Evolutionary conservation across 2,113 vertebrate species (phyloP).

Genomic region (Donacobius atricapilla): DNA sequence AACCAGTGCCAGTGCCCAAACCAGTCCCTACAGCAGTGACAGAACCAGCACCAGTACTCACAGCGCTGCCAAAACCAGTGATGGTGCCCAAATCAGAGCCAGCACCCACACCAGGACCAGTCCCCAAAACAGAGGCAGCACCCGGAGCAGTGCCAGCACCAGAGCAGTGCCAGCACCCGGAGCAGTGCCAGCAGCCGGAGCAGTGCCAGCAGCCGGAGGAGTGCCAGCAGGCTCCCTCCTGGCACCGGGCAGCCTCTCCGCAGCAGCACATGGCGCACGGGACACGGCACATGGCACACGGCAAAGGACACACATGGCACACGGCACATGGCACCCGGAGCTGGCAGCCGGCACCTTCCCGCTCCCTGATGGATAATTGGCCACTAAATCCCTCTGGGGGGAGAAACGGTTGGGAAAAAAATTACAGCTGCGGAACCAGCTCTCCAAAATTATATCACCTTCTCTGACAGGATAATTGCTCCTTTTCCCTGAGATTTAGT

Average conservation of each 20-base stretch:
- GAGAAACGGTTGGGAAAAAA: conserved; percentile 57
- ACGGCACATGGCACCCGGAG: neutral
- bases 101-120: neutral
- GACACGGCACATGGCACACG: neutral
- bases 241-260: accelerated
- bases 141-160: neutral
- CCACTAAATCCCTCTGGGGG: conserved; percentile 64
- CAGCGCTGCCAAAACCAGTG: neutral
- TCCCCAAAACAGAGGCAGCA: neutral
- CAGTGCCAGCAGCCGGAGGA: neutral
- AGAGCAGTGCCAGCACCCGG: neutral
- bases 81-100: neutral
- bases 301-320: neutral
- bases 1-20: accelerated
- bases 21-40: accelerated
- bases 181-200: neutral
- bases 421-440: conserved; percentile 67
- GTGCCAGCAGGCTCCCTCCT: neutral
- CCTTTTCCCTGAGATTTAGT: conserved; percentile 74
- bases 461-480: conserved; percentile 78
- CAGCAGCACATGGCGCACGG: neutral
- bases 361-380: conserved; percentile 62
- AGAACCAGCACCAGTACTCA: accelerated
- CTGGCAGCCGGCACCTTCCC: neutral
- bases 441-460: conserved; percentile 76